Conservation (phyloP, 2,888 invertebrate genomes). For the Mycalesis mineus region DNA sequence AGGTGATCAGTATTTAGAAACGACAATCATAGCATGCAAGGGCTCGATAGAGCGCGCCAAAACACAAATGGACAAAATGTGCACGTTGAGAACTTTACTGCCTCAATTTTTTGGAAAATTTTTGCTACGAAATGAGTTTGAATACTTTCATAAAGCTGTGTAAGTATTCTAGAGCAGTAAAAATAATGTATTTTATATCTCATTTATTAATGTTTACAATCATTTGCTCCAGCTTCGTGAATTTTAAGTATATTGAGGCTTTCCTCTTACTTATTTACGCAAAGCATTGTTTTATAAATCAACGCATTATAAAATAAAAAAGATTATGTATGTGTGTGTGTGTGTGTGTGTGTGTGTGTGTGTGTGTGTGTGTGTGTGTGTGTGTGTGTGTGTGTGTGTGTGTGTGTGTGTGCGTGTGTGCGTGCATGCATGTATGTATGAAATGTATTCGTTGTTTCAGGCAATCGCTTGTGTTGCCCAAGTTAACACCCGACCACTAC, state of each 20-base stretch:
- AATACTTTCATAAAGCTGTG: conserved; percentile 33
- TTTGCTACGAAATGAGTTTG: conserved; percentile 35
- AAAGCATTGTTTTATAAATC: too few relatives aligned
- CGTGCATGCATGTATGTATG: neutral
- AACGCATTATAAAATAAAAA: too few relatives aligned
- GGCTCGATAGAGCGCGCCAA: conserved; percentile 53
- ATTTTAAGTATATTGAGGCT: too few relatives aligned
- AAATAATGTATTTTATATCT: too few relatives aligned
- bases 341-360: too few relatives aligned
- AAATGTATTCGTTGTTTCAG: conserved; percentile 31
- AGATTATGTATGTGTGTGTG: too few relatives aligned
- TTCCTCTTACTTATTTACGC: too few relatives aligned
- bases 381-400: too few relatives aligned
- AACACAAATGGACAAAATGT: conserved; percentile 45
- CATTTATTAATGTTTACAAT: too few relatives aligned
- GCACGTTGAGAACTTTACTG: conserved; percentile 47
- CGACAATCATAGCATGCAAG: conserved; percentile 42
- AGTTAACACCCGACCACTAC: conserved; percentile 39
- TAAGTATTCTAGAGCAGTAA: conserved; percentile 34
- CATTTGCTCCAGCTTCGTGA: too few relatives aligned
- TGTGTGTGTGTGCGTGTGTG: too few relatives aligned
- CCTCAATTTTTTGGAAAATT: conserved; percentile 42
- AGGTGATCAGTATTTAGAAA: conserved; percentile 49
- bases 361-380: too few relatives aligned
- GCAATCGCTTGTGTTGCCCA: conserved; percentile 34